A percentile compares a stretch with the other conserved stretches of the same genome.
Conservation (phyloP, 2,113 vertebrate species). For the Poecile atricapillus region DNA sequence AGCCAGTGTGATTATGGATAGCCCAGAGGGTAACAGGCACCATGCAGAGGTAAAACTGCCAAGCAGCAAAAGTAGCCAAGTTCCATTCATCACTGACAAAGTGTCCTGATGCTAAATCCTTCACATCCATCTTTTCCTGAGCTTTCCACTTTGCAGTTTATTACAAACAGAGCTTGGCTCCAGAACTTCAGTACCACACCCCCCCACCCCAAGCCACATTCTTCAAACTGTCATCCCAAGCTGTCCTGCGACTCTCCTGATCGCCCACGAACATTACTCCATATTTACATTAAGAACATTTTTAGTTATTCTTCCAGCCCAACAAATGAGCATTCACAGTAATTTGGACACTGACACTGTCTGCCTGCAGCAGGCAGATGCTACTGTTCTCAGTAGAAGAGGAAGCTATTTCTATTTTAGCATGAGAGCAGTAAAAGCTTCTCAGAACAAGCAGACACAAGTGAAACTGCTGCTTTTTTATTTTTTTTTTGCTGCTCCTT, state of each 20-base stretch:
- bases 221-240: background rate
- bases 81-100: constrained; percentile 46
- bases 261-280: background rate
- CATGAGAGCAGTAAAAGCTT: background rate
- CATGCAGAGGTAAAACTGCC: background rate
- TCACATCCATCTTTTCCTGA: background rate
- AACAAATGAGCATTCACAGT: background rate
- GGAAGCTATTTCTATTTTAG: background rate
- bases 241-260: background rate
- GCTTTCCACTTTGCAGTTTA: constrained; percentile 20
- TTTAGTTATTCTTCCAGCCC: background rate
- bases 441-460: background rate
- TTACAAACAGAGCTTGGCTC: constrained; percentile 11
- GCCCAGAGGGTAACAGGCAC: background rate
- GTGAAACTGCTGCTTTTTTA: background rate
- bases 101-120: background rate
- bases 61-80: constrained; percentile 10
- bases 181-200: background rate
- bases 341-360: background rate
- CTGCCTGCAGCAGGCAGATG: background rate
- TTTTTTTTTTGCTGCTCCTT: background rate
- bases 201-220: background rate
- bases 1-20: background rate
- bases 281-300: background rate
- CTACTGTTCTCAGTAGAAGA: background rate